phyloP scores from a whole-genome alignment of 1,140 invertebrate species.

The Ceratoteleas bidentatus region DNA sequence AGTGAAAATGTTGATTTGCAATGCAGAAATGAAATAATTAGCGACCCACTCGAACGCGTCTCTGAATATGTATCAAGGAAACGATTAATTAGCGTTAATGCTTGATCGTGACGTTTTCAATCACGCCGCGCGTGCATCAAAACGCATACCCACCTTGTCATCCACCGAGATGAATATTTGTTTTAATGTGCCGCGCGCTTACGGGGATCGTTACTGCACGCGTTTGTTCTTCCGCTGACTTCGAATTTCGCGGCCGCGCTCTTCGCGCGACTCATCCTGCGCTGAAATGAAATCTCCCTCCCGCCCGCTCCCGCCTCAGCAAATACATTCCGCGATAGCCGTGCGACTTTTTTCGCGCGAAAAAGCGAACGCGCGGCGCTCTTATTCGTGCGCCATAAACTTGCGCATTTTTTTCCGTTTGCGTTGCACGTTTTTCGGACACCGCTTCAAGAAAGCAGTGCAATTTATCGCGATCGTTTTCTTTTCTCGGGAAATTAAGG shows the following conservation, averaged over 20 bases:
- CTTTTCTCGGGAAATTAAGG: slow-evolving; percentile 7
- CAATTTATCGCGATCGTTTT: slow-evolving; percentile 35
- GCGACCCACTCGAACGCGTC: too few species aligned
- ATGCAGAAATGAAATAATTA: too few species aligned
- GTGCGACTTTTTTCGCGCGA: slow-evolving; percentile 39
- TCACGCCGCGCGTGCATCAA: slow-evolving; percentile 1
- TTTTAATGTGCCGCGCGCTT: slow-evolving; percentile 23
- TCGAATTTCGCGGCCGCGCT: background rate
- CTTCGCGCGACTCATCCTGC: too few species aligned
- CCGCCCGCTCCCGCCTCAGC: too few species aligned
- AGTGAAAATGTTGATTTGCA: too few species aligned
- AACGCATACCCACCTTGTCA: slow-evolving; percentile 9
- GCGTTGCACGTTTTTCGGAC: slow-evolving; percentile 51
- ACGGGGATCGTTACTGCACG: slow-evolving; percentile 26
- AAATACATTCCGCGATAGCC: too few species aligned
- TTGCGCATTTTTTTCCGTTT: slow-evolving; percentile 33
- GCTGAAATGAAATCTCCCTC: too few species aligned
- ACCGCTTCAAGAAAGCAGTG: slow-evolving; percentile 20
- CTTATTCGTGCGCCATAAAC: slow-evolving; percentile 47
- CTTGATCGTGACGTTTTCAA: background rate
- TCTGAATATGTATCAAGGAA: too few species aligned
- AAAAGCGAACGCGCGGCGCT: slow-evolving; percentile 31
- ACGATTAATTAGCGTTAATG: too few species aligned
- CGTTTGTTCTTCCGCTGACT: slow-evolving; percentile 20
- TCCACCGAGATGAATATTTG: slow-evolving; percentile 45